Percentiles rank a stretch among this genome's conserved stretches.
These are phyloP conservation scores for Plutomurus gul DNA, from an alignment of 1,140 invertebrate genomes.

Conservation along the genomic window DNA sequence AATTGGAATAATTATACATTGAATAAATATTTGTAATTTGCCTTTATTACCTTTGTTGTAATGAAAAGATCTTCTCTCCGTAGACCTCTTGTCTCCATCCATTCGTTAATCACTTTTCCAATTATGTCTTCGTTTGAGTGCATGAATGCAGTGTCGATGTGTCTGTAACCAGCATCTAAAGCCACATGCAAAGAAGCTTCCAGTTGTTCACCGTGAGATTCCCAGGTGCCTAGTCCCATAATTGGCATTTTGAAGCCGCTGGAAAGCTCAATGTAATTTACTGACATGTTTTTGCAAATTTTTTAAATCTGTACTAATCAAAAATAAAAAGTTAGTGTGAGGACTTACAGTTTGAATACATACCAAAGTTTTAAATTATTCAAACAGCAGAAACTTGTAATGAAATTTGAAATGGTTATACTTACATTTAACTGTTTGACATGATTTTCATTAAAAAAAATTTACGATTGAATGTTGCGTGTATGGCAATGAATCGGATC, in stretches of 20 bases:
- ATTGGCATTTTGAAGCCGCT: constrained; percentile 49
- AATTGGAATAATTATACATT: too few relatives aligned
- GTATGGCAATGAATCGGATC: too few relatives aligned
- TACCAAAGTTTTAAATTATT: too few relatives aligned
- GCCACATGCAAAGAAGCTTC: constrained; percentile 55
- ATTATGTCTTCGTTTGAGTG: constrained; percentile 58
- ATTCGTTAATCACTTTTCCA: constrained; percentile 55
- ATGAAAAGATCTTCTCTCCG: constrained; percentile 59
- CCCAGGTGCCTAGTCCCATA: constrained; percentile 39
- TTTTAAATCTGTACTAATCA: background rate
- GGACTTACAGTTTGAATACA: too few relatives aligned
- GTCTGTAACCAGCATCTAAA: constrained; percentile 57
- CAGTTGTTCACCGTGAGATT: constrained; percentile 43
- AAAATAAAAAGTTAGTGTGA: too few relatives aligned
- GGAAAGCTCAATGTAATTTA: constrained; percentile 37
- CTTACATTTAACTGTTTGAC: too few relatives aligned
- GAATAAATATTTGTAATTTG: background rate
- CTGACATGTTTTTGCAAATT: background rate
- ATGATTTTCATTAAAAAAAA: too few relatives aligned
- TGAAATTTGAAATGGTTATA: too few relatives aligned
- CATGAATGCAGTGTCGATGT: constrained; percentile 56
- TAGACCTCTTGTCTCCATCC: constrained; percentile 55
- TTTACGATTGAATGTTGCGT: too few relatives aligned
- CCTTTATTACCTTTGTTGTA: constrained; percentile 56
- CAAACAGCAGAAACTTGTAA: too few relatives aligned